Conservation (phyloP, 2,888 invertebrate genomes). For the Galeopsomyia nigrocyanea region DNA sequence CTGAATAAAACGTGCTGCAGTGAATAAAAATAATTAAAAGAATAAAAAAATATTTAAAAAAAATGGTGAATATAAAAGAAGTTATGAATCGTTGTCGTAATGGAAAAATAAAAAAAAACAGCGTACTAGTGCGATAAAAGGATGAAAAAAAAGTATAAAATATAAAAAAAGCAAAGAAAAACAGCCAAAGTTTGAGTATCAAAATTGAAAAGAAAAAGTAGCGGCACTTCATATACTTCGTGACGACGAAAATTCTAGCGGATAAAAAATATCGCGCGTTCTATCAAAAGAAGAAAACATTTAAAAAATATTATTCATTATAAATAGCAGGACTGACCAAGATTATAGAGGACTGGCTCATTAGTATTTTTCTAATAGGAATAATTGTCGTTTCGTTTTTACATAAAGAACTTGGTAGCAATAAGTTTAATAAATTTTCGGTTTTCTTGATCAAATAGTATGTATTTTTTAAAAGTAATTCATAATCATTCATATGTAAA, state of each 20-base stretch:
- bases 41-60: conserved; percentile 14
- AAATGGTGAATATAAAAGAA: conserved; percentile 2
- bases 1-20: conserved; percentile 51
- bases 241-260: neutral
- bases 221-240: conserved; percentile 56
- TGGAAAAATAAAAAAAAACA: conserved; percentile 43
- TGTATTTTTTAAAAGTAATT: neutral
- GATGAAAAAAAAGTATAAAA: conserved; percentile 39
- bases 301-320: conserved; percentile 4
- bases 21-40: conserved; percentile 10
- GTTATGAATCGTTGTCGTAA: neutral
- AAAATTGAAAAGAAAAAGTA: conserved; percentile 49
- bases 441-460: conserved; percentile 39
- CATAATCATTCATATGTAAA: too few relatives aligned
- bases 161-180: conserved; percentile 30
- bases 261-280: conserved; percentile 25
- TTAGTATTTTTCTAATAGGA: neutral
- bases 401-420: neutral
- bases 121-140: conserved; percentile 39
- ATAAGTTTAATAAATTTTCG: conserved; percentile 30
- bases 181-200: conserved; percentile 32
- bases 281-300: conserved; percentile 3
- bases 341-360: conserved; percentile 52
- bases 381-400: neutral
- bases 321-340: conserved; percentile 60